phyloP scores from a whole-genome alignment of 2,888 invertebrate genomes.

The Rhimphoctona megacephalus region DNA sequence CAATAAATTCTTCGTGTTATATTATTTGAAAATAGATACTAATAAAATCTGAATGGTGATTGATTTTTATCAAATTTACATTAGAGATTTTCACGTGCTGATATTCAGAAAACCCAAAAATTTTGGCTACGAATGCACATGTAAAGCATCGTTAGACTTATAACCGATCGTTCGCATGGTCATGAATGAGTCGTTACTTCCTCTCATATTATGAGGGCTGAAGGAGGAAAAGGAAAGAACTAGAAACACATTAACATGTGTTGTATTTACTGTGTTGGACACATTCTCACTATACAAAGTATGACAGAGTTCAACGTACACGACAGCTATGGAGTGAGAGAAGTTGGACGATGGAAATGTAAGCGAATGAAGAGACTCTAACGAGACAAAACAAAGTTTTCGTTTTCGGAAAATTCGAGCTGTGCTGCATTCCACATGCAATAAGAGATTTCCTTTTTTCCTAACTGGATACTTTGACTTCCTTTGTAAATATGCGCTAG shows the following conservation, averaged over 20 bases:
- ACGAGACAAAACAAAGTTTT: slow-evolving; percentile 50
- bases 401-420: slow-evolving; percentile 37
- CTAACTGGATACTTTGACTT: neutral
- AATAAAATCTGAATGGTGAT: neutral
- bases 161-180: slow-evolving; percentile 42
- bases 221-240: neutral
- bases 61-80: neutral
- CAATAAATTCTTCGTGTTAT: too few species aligned
- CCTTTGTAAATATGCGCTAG: neutral
- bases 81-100: neutral
- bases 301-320: slow-evolving; percentile 50
- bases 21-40: neutral
- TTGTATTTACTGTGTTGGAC: slow-evolving; percentile 4
- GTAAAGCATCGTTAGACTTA: neutral
- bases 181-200: slow-evolving; percentile 56
- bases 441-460: slow-evolving; percentile 9
- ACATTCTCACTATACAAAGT: neutral
- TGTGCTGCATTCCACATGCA: slow-evolving; percentile 50
- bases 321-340: slow-evolving; percentile 51
- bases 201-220: slow-evolving; percentile 19
- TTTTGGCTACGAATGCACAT: neutral
- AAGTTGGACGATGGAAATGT: slow-evolving; percentile 17
- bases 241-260: neutral
- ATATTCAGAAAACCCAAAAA: neutral
- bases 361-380: slow-evolving; percentile 20